Evolutionary conservation across 2,888 invertebrate genomes (phyloP), one percentile per base, ranked within the genome.

Genomic region (Caenorhabditis afra): DNA sequence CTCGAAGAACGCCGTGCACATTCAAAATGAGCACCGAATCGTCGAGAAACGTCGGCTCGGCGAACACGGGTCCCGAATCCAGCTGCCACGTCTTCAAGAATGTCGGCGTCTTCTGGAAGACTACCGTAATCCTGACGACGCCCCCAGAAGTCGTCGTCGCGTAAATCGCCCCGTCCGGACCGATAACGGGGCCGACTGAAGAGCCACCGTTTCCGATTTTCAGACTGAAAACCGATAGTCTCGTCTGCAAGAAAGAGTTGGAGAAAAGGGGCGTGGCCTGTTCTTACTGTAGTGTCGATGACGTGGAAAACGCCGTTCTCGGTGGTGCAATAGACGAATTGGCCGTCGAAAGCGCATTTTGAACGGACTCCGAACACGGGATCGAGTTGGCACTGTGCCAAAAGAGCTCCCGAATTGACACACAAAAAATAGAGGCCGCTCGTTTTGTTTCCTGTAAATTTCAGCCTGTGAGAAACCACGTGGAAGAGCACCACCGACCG

Each of bases 221-320:
- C 10, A 18, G 14, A 5, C 22, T 23, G 35, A 47, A 64, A 4
- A 64, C 29, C 18, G 62, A 50, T 1, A 1, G 3, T 0, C 16
- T 45, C 14, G 12, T 70, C 62, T 70, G 35, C n/a, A 61, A 35
- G 3, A 11, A 20, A 53, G 14, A 8, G 0, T 53, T 3, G 3
- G 52, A 37, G 44, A 29, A 29, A 29, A 29, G 29, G 29, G 29
- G 29, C 29, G 29, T 3, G 7, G 29, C 29, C 29, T 5, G 3
- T 29, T 29, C 29, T 11, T 18, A 70, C 70, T 20, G 45, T 22
- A 3, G 71, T 41, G 49, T 64, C 49, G 16, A 71, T 41, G 12
- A 45, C 62, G 47, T 71, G 62, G 50, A 62, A 57, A 8, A 20
- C 18, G 8, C 71, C 71, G 44, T 64, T 49, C n/a, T 71, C 64